Conservation (phyloP, 2,113 vertebrate species). For the Phaethon lepturus region DNA sequence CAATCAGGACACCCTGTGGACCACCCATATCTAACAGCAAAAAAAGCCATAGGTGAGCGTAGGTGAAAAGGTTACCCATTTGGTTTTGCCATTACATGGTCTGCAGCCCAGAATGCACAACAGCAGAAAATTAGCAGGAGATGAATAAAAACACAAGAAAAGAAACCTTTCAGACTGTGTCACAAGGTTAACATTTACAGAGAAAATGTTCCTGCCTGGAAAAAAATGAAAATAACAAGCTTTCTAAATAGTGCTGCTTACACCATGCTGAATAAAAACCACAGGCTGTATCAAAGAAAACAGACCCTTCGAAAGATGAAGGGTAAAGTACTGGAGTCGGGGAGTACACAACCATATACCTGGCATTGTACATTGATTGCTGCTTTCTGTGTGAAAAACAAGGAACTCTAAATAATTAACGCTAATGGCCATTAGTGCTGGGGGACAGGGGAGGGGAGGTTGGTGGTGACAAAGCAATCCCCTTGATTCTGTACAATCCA, state of each 20-base stretch:
- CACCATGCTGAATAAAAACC: neutral
- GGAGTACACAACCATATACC: neutral
- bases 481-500: neutral
- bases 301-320: neutral
- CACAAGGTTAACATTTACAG: conserved; percentile 10
- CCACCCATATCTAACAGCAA: neutral
- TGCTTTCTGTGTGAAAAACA: conserved; percentile 22
- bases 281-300: neutral
- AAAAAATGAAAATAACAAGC: neutral
- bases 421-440: conserved; percentile 12
- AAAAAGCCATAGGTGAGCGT: neutral
- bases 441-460: neutral
- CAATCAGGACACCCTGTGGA: neutral
- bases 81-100: neutral
- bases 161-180: neutral
- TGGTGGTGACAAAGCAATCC: conserved; percentile 29
- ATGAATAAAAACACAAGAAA: neutral
- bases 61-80: neutral
- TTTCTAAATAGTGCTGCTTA: neutral
- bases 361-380: neutral
- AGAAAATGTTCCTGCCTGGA: neutral
- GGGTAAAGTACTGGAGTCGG: neutral
- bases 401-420: conserved; percentile 53
- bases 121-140: neutral
- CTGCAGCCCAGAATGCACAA: neutral